Base-by-base conservation (phyloP, 2,113 vertebrate species). In the Melospiza georgiana region DNA sequence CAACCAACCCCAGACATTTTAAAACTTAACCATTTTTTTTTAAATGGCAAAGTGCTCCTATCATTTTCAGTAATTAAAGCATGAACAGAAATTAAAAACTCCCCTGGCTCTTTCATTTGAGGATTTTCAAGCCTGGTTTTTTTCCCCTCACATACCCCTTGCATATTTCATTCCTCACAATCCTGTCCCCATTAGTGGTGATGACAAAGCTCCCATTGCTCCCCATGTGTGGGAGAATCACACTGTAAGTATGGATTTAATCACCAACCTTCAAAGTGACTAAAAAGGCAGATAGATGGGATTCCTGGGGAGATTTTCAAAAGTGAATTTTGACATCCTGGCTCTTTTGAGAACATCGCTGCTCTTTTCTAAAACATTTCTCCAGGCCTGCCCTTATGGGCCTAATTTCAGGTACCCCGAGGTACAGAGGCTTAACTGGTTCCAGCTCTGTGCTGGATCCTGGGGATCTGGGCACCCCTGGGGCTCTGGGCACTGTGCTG, bases 271-370 rank as follows among this genome's bases (percentile, higher is more conserved):
- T 97, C 95, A 97, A 97, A 96, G 95, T 95, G 93, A 88, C 94
- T 97, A 84, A 90, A 93, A 90, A 94, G 61, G 73, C 92, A 93
- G 92, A 96, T 95, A 95, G 94, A 94, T 94, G 90, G 80, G 96
- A 96, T 95, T 97, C 95, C 92, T 95, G 93, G 93, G 95, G 95
- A 94, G 95, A 96, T 12, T 96, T 96, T 96, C 96, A 96, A 96
- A 97, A 78, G 93, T 96, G 73, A 61, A 68, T 90, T 92, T 95
- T 94, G 96, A 93, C 92, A 75, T 92, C 88, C 92, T 84, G 90
- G 83, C 69, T 94, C 93, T 93, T 96, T 84, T 49, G 95, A 95
- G 87, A 87, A 58, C 4, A 9, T 87, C 9, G 52, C 94, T 87
- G 95, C 54, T 94, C 86, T 89, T 87, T 94, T 74, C 93, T 81